A percentile compares a stretch with the other conserved stretches of the same genome.
These are phyloP conservation scores for Pipistrellus pipistrellus DNA, from an alignment of 2,797 vertebrate species.

Conservation along the genomic window DNA sequence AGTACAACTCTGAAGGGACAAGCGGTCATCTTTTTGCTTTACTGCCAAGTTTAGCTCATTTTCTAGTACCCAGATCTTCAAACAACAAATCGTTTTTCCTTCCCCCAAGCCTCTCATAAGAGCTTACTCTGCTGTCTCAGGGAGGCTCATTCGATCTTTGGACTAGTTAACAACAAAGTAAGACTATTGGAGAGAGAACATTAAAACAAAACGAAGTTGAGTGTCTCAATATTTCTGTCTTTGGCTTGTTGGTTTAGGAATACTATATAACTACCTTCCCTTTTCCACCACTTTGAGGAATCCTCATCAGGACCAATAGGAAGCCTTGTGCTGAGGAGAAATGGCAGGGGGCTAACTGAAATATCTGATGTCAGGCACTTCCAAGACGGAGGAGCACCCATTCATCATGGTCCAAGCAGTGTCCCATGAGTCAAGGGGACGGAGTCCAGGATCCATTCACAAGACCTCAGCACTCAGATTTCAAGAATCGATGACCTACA, in stretches of 20 bases:
- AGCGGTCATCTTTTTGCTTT: neutral
- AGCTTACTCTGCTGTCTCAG: neutral
- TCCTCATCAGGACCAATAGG: neutral
- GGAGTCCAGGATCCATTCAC: neutral
- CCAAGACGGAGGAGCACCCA: neutral
- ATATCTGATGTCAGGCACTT: neutral
- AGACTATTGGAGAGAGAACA: neutral
- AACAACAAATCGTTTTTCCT: neutral
- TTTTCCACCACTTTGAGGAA: neutral
- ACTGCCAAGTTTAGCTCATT: constrained; percentile 13
- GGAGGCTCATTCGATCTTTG: neutral
- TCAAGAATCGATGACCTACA: neutral
- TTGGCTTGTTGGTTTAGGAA: neutral
- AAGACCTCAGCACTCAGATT: neutral
- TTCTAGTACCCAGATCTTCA: neutral
- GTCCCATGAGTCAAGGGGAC: neutral
- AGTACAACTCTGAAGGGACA: neutral
- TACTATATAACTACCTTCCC: neutral
- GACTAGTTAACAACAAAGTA: constrained; percentile 35
- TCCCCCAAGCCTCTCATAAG: neutral
- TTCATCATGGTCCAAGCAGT: accelerated
- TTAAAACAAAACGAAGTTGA: constrained; percentile 29
- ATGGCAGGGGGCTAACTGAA: neutral
- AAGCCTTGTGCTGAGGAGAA: neutral
- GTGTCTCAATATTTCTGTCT: neutral